These are phyloP conservation scores for Erpornis zantholeuca DNA, from an alignment of 2,113 vertebrate species.

Conservation along the genomic window DNA sequence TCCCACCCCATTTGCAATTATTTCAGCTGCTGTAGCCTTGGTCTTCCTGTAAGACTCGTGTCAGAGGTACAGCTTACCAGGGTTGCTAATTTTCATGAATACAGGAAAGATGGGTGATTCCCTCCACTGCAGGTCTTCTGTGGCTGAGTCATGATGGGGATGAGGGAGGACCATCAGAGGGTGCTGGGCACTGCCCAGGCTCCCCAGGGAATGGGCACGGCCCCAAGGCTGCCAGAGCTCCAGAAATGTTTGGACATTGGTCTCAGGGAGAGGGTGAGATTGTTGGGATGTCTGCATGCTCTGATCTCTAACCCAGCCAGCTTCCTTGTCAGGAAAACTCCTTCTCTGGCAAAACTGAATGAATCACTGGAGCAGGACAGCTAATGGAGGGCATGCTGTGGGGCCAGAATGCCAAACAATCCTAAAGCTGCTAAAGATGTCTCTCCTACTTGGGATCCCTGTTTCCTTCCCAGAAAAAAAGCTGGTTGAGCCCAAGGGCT, in stretches of 20 bases:
- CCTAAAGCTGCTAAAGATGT: not conserved
- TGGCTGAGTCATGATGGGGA: not conserved
- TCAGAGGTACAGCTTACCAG: not conserved
- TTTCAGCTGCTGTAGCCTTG: not conserved
- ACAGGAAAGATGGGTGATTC: not conserved
- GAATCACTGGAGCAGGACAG: not conserved
- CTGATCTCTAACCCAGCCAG: not conserved
- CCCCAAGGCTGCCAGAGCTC: not conserved
- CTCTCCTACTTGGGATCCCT: not conserved
- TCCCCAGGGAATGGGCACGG: not conserved
- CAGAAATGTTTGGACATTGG: not conserved
- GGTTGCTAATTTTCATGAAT: not conserved
- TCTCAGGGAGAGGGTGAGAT: not conserved
- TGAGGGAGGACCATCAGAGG: not conserved
- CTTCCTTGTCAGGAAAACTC: not conserved
- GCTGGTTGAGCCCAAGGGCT: not conserved
- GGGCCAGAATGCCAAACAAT: not conserved
- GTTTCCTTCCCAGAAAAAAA: not conserved
- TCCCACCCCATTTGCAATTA: not conserved
- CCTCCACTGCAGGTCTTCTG: not conserved
- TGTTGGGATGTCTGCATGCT: not conserved
- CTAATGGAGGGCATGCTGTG: not conserved
- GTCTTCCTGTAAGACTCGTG: not conserved
- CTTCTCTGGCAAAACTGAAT: not conserved
- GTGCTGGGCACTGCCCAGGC: not conserved